Evolutionary conservation across 1,140 invertebrate genomes (phyloP).

Genomic region (Notospermus geniculatus): DNA sequence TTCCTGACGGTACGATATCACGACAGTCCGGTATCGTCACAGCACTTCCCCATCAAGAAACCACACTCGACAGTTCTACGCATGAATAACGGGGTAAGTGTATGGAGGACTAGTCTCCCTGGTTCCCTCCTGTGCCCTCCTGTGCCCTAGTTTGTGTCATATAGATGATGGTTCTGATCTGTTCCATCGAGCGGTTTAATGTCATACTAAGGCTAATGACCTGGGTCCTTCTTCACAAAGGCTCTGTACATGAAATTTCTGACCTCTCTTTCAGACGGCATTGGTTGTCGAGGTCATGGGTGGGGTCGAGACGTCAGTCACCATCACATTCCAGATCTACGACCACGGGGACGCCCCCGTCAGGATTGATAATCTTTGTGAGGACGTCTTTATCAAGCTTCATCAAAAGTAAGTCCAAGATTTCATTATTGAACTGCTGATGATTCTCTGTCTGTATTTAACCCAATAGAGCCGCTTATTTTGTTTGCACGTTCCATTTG

Average conservation of each 20-base stretch:
- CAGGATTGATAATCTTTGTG: conserved; percentile 76
- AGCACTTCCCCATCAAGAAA: conserved; percentile 71
- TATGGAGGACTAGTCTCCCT: too few species aligned
- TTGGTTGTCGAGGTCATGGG: conserved; percentile 72
- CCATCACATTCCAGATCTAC: conserved; percentile 70
- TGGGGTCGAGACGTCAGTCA: conserved; percentile 69
- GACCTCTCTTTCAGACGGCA: conserved; percentile 67
- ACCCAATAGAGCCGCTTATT: too few species aligned
- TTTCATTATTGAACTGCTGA: too few species aligned
- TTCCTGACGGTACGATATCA: conserved; percentile 76
- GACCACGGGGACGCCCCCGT: conserved; percentile 72
- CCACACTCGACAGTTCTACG: conserved; percentile 71
- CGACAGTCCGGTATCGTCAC: conserved; percentile 73
- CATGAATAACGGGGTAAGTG: conserved; percentile 79
- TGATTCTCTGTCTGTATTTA: too few species aligned
- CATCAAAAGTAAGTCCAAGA: conserved; percentile 68
- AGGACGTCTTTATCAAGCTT: conserved; percentile 77
- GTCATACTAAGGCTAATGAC: too few species aligned
- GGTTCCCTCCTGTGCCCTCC: too few species aligned
- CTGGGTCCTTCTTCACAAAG: too few species aligned
- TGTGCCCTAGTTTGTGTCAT: too few species aligned
- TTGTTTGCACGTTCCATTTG: too few species aligned
- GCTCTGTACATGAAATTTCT: too few species aligned
- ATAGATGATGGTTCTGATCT: too few species aligned
- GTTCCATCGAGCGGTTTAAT: too few species aligned